Base-by-base conservation (phyloP, 2,888 invertebrate species). In the Lasioglossum oenotherae region DNA sequence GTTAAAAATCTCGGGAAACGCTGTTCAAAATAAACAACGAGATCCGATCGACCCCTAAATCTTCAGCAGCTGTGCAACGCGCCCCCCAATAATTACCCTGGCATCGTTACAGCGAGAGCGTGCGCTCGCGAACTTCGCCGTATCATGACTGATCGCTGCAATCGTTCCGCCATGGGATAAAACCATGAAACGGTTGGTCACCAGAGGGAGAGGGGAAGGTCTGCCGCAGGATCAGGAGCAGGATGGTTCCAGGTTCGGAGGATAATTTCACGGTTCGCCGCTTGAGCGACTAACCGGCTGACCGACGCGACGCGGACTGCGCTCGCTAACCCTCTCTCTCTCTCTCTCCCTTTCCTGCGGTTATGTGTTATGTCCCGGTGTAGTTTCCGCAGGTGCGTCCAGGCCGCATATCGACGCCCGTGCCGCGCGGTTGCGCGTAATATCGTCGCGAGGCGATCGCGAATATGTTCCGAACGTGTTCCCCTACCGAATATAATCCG, bases 201-300 rank as follows among this genome's bases (percentile, higher is more conserved):
- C n/a, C 53, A 46, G 27, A 23, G 41, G 3, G 23, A 12, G 75
- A 35, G n/a, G 71, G 31, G 38, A 41, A 67, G 60, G 60, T 46
- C 8, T 23, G 74, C 67, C 75, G 57, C 57, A 57, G 57, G 12
- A 57, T 57, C 84, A 77, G 80, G 71, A 79, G 80, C 88, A 90
- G 89, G 86, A 79, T 90, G 88, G 87, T 87, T 91, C 87, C 90
- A 90, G 91, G 90, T 90, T 92, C 90, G 89, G 90, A 89, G 91
- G 93, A 93, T 94, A 95, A 95, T 95, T 95, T 95, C 94, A 94
- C 93, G 95, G 92, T 93, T 91, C 93, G 93, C 92, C 92, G 93
- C 94, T 89, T 92, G 85, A 87, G 91, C 92, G 93, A 93, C 94
- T 94, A 93, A 93, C 94, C 93, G 91, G 92, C 90, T 91, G 89